Percentiles rank a stretch among this genome's conserved stretches.
Conservation (phyloP, 1,140 invertebrate genomes). For the Bombus huntii region DNA sequence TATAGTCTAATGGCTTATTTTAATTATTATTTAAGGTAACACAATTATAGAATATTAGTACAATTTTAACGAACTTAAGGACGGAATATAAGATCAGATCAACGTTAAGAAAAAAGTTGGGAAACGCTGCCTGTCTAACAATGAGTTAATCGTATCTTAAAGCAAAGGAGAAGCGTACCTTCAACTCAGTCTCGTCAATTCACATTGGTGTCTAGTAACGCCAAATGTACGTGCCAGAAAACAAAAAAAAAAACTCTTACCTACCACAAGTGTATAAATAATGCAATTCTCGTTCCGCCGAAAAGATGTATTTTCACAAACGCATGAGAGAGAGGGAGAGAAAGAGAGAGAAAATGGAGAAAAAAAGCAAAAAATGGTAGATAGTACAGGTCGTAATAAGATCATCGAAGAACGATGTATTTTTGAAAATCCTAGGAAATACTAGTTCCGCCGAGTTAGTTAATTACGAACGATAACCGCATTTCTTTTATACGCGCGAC, state of each 20-base stretch:
- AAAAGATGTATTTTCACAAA: conserved; percentile 53
- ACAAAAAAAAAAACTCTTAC: conserved; percentile 15
- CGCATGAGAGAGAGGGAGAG: conserved; percentile 10
- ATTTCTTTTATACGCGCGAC: conserved; percentile 42
- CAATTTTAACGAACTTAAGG: not conserved
- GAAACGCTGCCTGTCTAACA: conserved; percentile 31
- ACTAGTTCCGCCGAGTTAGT: conserved; percentile 54
- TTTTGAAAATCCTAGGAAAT: conserved; percentile 62
- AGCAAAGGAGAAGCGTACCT: conserved; percentile 46
- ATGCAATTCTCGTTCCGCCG: conserved; percentile 46
- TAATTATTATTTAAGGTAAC: not conserved
- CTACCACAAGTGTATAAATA: conserved; percentile 39
- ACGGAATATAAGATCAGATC: not conserved
- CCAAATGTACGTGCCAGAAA: conserved; percentile 61
- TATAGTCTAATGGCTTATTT: not conserved
- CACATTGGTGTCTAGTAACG: conserved; percentile 51
- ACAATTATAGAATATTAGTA: not conserved
- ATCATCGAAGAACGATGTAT: conserved; percentile 62
- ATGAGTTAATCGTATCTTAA: conserved; percentile 23
- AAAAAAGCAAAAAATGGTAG: conserved; percentile 28
- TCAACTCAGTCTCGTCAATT: conserved; percentile 67
- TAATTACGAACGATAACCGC: conserved; percentile 18
- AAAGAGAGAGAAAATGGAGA: conserved; percentile 33
- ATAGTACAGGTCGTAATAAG: conserved; percentile 43
- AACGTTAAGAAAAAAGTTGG: conserved; percentile 1